Base-by-base conservation (phyloP, 2,888 invertebrate species). In the Clistopyga incitator region DNA sequence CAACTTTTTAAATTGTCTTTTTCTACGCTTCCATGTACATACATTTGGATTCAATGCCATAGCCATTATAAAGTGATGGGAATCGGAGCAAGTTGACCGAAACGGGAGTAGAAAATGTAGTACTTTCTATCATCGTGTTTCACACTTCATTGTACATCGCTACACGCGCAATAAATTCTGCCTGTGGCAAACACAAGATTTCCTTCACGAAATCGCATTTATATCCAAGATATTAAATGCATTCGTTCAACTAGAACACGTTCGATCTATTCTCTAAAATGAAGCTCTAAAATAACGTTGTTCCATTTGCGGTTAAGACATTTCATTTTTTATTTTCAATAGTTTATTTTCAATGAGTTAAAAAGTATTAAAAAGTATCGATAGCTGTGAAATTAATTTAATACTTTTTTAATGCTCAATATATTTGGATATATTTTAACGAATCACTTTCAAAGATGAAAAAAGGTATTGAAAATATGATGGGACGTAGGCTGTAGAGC, bases 91-190 rank as follows among this genome's bases (percentile, higher is more conserved):
- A 23, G 11, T 56, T 56, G 23, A 56, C 56, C 56, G 20, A 56
- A 56, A 56, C 25, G 23, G 56, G 56, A 59, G 13, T 59, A 59
- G 29, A 59, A 59, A 59, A 29, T 29, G 59, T 29, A 2, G 15
- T 13, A 29, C 59, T 29, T 59, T 59, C 29, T 18, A 59, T 15
- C 29, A 29, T 59, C 6, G n/a, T 29, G 29, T 59, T 59, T 59
- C 13, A 59, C 59, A n/a, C 59, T 59, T 6, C 29, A 59, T 29
- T 59, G 29, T 25, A n/a, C 59, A 59, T 15, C 13, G 6, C 13
- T 59, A 59, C 38, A 38, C 38, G 6, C 38, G 38, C 38, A 38
- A 38, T 10, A 38, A 38, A 38, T 38, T 38, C 10, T 38, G 38
- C 8, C 10, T 38, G 38, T 38, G 38, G 38, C 10, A 38, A 38